Evolutionary conservation across 2,888 invertebrate genomes (phyloP).

Genomic region (Odontomyia ornata): DNA sequence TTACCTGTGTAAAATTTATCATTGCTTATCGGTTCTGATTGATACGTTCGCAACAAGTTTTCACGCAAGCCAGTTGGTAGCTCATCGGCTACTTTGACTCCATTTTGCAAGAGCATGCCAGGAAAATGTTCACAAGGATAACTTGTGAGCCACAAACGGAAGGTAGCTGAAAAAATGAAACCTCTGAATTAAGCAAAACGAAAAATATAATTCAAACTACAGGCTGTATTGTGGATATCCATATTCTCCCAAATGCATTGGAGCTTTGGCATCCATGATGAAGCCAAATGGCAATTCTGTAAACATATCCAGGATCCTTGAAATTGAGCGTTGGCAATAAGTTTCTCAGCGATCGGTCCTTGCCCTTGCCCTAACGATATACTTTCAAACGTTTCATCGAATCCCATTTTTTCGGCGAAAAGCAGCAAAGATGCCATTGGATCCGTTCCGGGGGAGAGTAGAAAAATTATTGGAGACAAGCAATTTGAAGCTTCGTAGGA

Average conservation of each 20-base stretch:
- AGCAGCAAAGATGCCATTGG: constrained; percentile 67
- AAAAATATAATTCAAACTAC: constrained; percentile 51
- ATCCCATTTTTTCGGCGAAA: constrained; percentile 83
- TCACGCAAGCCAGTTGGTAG: constrained; percentile 88
- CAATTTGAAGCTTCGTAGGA: constrained; percentile 83
- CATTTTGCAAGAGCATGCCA: constrained; percentile 83
- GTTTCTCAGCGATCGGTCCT: constrained; percentile 81
- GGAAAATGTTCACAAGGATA: constrained; percentile 89
- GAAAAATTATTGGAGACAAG: constrained; percentile 83
- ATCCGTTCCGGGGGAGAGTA: constrained; percentile 90
- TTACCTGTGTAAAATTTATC: constrained; percentile 73
- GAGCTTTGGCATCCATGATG: constrained; percentile 87
- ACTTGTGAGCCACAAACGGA: constrained; percentile 90
- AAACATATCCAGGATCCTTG: constrained; percentile 83
- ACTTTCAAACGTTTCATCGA: constrained; percentile 78
- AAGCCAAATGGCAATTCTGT: constrained; percentile 89
- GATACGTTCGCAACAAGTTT: constrained; percentile 84
- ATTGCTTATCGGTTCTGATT: constrained; percentile 87
- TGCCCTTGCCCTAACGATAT: constrained; percentile 92
- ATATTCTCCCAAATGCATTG: constrained; percentile 82
- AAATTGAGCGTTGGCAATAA: constrained; percentile 78
- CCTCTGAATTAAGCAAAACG: neutral
- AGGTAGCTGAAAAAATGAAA: constrained; percentile 65
- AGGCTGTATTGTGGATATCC: constrained; percentile 69
- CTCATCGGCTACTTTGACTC: constrained; percentile 94